A percentile compares a stretch with the other conserved stretches of the same genome.
Conservation (phyloP, 2,888 invertebrate genomes). For the Heliconius ismenius region DNA sequence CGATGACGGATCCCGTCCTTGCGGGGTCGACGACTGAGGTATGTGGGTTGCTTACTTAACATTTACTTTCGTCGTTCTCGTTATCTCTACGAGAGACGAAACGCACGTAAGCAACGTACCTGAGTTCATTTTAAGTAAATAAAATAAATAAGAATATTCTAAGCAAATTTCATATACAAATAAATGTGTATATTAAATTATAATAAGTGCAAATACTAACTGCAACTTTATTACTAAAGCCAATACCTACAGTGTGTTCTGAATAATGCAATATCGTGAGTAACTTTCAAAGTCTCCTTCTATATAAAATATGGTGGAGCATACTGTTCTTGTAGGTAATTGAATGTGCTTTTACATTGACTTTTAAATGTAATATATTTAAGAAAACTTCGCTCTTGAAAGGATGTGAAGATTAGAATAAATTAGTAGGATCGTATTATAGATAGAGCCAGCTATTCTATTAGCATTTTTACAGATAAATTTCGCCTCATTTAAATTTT, state of each 20-base stretch:
- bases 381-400: slow-evolving; percentile 44
- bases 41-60: slow-evolving; percentile 55
- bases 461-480: slow-evolving; percentile 36
- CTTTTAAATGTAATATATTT: slow-evolving; percentile 64
- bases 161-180: not conserved
- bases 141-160: not conserved
- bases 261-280: slow-evolving; percentile 53
- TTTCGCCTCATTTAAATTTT: slow-evolving; percentile 32
- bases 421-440: slow-evolving; percentile 40
- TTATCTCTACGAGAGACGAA: slow-evolving; percentile 1
- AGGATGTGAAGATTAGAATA: slow-evolving; percentile 44
- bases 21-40: slow-evolving; percentile 68
- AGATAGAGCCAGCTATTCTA: slow-evolving; percentile 34
- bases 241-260: slow-evolving; percentile 27
- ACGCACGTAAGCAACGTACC: not conserved
- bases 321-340: slow-evolving; percentile 58
- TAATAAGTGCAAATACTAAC: slow-evolving; percentile 21
- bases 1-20: slow-evolving; percentile 80
- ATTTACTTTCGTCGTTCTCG: slow-evolving; percentile 36
- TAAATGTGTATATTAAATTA: slow-evolving; percentile 30
- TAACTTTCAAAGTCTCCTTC: slow-evolving; percentile 55
- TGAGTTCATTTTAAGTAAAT: not conserved
- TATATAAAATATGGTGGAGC: slow-evolving; percentile 63
- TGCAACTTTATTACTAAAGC: slow-evolving; percentile 37
- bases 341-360: slow-evolving; percentile 66